phyloP scores from a whole-genome alignment of 1,140 invertebrate species.

The Radopholus similis region DNA sequence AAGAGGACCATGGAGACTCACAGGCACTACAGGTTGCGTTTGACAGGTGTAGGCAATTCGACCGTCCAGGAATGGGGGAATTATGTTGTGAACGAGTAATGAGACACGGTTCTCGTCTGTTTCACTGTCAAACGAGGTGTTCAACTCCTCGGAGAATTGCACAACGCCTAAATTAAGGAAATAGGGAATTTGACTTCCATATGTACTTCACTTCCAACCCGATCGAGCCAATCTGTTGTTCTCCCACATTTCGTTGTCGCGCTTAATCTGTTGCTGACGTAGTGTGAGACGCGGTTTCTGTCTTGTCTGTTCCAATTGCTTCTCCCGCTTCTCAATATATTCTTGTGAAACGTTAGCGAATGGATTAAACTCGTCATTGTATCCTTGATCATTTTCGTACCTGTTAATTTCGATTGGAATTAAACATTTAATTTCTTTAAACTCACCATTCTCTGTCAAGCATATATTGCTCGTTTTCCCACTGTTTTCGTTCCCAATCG shows the following conservation, averaged over 20 bases:
- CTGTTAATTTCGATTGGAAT: conserved; percentile 59
- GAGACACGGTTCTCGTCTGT: conserved; percentile 84
- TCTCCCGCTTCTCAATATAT: conserved; percentile 56
- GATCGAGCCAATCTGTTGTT: conserved; percentile 79
- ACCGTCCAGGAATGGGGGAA: conserved; percentile 96
- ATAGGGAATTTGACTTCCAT: not conserved
- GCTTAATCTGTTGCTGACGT: conserved; percentile 58
- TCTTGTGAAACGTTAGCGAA: conserved; percentile 77
- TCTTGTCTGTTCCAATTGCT: conserved; percentile 49
- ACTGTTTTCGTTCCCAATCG: conserved; percentile 73
- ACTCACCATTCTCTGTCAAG: conserved; percentile 92
- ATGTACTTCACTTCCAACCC: conserved; percentile 19
- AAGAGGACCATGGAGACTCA: conserved; percentile 60
- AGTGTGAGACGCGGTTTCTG: conserved; percentile 57
- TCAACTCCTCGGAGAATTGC: conserved; percentile 83
- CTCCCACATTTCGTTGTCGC: conserved; percentile 97
- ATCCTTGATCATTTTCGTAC: conserved; percentile 87
- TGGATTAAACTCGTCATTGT: conserved; percentile 86
- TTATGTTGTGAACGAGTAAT: conserved; percentile 92
- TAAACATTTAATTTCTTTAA: conserved; percentile 68
- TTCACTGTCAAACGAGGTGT: conserved; percentile 84
- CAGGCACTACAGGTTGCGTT: conserved; percentile 88
- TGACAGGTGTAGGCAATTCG: conserved; percentile 98
- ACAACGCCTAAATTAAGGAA: conserved; percentile 70
- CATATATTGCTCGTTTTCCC: conserved; percentile 87